Percentiles rank a stretch among this genome's conserved stretches.
These are phyloP conservation scores for Etheostoma nigrum DNA, from an alignment of 2,797 vertebrate genomes.

Conservation along the genomic window DNA sequence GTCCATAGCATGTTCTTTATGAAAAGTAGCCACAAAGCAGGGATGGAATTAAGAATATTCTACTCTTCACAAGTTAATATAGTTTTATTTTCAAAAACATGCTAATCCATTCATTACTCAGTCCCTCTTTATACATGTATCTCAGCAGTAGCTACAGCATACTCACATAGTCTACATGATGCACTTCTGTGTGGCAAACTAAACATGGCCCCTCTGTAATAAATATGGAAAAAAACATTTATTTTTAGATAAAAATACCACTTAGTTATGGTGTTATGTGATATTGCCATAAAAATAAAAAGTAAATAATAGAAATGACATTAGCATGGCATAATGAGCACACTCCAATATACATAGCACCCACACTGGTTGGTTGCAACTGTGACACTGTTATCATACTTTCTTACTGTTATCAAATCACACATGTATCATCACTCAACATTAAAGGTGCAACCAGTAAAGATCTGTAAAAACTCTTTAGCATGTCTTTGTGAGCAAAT, in stretches of 20 bases:
- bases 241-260: slow-evolving; percentile 77
- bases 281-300: slow-evolving; percentile 70
- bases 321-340: slow-evolving; percentile 39
- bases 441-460: slow-evolving; percentile 48
- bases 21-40: slow-evolving; percentile 3
- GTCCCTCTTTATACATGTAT: slow-evolving; percentile 63
- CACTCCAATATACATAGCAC: slow-evolving; percentile 24
- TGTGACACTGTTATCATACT: slow-evolving; percentile 28
- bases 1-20: background rate
- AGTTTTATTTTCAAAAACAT: slow-evolving; percentile 85
- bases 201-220: slow-evolving; percentile 55
- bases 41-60: slow-evolving; percentile 45
- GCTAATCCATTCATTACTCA: slow-evolving; percentile 79
- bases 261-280: slow-evolving; percentile 54
- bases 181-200: slow-evolving; percentile 67
- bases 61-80: slow-evolving; percentile 72
- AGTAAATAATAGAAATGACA: slow-evolving; percentile 37
- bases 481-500: background rate
- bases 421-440: slow-evolving; percentile 37
- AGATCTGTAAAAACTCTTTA: slow-evolving; percentile 21
- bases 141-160: slow-evolving; percentile 51
- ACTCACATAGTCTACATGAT: slow-evolving; percentile 69
- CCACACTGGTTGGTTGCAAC: slow-evolving; percentile 5
- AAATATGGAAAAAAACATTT: slow-evolving; percentile 72
- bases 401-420: background rate